Conservation (phyloP, 2,888 invertebrate genomes). For the Oasisia sp. region DNA sequence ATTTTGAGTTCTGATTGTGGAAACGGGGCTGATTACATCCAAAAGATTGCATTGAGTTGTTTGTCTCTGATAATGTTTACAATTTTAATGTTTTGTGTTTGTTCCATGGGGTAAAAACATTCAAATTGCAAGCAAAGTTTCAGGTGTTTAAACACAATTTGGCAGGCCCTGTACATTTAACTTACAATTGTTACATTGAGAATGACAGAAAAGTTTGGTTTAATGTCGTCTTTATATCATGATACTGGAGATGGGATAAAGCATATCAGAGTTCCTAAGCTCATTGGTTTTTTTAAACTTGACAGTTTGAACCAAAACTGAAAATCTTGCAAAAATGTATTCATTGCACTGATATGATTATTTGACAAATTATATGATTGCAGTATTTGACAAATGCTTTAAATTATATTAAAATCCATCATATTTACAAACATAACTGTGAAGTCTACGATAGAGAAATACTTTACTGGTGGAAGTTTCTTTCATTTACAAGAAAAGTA, state of each 20-base stretch:
- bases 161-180: too few species aligned
- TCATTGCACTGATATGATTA: background rate
- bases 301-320: background rate
- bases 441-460: background rate
- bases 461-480: background rate
- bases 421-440: background rate
- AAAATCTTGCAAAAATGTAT: background rate
- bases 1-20: too few species aligned
- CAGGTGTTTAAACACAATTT: too few species aligned
- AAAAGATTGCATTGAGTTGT: too few species aligned
- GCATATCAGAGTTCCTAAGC: background rate
- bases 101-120: too few species aligned
- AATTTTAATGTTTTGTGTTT: too few species aligned
- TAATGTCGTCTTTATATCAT: background rate
- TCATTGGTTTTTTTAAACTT: background rate
- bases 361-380: background rate
- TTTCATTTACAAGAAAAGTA: background rate
- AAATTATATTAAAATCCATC: background rate
- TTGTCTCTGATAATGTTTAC: too few species aligned
- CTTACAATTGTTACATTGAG: too few species aligned
- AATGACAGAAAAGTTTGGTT: background rate
- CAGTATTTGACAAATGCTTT: background rate
- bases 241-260: background rate
- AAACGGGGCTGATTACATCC: too few species aligned
- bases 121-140: too few species aligned